phyloP scores from a whole-genome alignment of 23 tunicate species.

The Styela clava region DNA sequence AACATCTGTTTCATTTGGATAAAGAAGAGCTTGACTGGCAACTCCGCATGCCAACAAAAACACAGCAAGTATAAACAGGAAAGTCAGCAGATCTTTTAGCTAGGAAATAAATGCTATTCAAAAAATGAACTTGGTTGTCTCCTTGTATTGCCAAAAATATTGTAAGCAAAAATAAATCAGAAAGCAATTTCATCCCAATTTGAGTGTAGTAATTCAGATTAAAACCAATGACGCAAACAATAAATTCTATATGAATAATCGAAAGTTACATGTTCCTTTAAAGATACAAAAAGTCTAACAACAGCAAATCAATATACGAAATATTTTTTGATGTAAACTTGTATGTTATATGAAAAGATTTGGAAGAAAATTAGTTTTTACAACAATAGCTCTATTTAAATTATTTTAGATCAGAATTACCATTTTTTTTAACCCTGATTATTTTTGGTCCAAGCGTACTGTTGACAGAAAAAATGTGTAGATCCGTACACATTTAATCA shows the following conservation, averaged over 20 bases:
- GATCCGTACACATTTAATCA: constrained; percentile 66
- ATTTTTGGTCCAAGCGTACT: constrained; percentile 79
- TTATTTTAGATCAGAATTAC: too few relatives aligned
- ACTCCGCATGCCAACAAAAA: constrained; percentile 81
- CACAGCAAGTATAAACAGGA: constrained; percentile 71
- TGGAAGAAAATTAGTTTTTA: too few relatives aligned
- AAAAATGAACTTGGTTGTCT: too few relatives aligned
- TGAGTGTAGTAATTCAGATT: too few relatives aligned
- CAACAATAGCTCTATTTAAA: too few relatives aligned
- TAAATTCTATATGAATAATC: too few relatives aligned
- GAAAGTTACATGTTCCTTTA: too few relatives aligned
- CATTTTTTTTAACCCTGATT: constrained; percentile 89
- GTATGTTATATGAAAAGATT: too few relatives aligned
- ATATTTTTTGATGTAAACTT: too few relatives aligned
- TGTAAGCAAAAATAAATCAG: background rate
- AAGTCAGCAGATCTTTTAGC: constrained; percentile 52
- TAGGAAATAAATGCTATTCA: constrained; percentile 15
- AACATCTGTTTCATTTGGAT: constrained; percentile 66
- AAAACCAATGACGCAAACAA: too few relatives aligned
- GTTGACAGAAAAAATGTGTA: constrained; percentile 63
- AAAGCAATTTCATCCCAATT: background rate
- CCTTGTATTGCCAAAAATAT: background rate
- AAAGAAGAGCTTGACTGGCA: constrained; percentile 77
- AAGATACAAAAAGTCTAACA: too few relatives aligned
- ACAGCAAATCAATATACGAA: too few relatives aligned